Evolutionary conservation across 2,113 vertebrate genomes (phyloP).

Genomic region (Pongo pygmaeus): DNA sequence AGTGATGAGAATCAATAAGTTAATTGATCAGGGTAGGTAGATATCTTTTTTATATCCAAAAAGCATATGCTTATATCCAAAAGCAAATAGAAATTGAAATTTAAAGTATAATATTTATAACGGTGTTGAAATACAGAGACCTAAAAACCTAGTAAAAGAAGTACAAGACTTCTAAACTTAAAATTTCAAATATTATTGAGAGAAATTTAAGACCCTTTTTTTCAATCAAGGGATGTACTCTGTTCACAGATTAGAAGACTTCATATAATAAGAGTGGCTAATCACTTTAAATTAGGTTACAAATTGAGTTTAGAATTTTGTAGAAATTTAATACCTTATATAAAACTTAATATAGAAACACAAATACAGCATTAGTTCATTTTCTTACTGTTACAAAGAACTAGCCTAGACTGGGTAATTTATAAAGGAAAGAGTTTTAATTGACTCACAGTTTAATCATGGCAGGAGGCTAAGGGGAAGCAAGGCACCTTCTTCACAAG

Average conservation of each 20-base stretch:
- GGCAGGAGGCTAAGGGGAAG: no score
- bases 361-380: neutral
- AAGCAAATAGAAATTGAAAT: neutral
- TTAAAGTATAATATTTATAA: neutral
- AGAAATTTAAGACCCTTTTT: neutral
- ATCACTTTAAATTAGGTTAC: neutral
- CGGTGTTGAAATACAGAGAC: neutral
- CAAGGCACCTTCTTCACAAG: no score
- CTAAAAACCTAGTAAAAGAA: neutral
- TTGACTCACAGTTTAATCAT: no score
- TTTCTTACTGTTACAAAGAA: no score
- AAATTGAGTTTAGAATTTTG: neutral
- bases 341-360: neutral
- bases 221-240: neutral
- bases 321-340: neutral
- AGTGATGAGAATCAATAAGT: neutral
- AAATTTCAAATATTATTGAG: neutral
- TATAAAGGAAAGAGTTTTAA: no score
- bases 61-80: neutral
- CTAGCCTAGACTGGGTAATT: no score
- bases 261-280: neutral
- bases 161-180: neutral
- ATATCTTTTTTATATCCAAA: neutral
- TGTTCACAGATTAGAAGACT: no score
- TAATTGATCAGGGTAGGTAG: neutral